Evolutionary conservation across 2,888 invertebrate species (phyloP), one percentile per base, ranked within the genome.

Genomic region (Netelia virgata): DNA sequence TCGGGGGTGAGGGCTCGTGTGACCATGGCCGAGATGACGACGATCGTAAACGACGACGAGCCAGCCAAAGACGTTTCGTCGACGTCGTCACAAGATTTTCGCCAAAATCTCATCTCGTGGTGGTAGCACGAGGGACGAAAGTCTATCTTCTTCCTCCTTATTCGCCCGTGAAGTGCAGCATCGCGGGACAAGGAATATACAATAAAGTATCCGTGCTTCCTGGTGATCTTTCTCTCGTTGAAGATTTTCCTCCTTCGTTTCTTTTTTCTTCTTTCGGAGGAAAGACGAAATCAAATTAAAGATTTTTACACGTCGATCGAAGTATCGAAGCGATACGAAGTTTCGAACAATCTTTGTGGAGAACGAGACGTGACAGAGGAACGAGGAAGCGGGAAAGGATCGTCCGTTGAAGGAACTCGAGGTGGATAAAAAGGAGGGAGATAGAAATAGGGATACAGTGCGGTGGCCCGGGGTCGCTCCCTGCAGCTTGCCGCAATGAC

Each of bases 11-110:
- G 41, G 28, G 16, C 74, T 73, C 18, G 83, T 84, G 83, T 84
- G 83, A 84, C 86, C 85, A 87, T 87, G 88, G 82, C 84, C 83
- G 86, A 85, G 83, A 84, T 82, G 92, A 92, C 91, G 93, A 93
- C 90, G 87, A 90, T 91, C 90, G 92, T 91, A 90, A 92, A 18
- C 91, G 91, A 93, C 93, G 92, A 90, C 90, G 87, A 83, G 84
- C 63, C 64, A 79, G 81, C 64, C 79, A 82, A 82, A 69, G 86
- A 75, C 83, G 72, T 76, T 47, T 63, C 18, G 28, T 59, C 76
- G 55, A 61, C 59, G 47, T 72, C 53, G 80, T 81, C 66, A n/a
- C 1, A 20, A 43, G 36, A 14, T 28, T 50, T 61, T 68, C 11
- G 9, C 36, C 36, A 61, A 18, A 76, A 73, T 68, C 14, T 11